These are phyloP conservation scores for Quiscalus mexicanus DNA, from an alignment of 2,113 vertebrate species.

Conservation along the genomic window DNA sequence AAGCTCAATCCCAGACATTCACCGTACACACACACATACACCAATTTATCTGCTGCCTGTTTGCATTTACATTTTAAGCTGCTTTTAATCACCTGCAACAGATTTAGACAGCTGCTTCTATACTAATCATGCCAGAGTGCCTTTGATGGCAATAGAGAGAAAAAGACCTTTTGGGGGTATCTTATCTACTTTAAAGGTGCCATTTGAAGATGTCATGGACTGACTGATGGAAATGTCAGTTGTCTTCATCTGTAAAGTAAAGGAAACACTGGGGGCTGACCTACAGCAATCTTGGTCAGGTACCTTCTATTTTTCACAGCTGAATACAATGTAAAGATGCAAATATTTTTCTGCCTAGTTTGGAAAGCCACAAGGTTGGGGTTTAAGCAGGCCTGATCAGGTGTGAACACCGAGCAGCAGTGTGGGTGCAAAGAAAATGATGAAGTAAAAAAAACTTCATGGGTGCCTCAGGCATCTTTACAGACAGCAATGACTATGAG, in stretches of 20 bases:
- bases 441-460: background rate
- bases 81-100: background rate
- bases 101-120: background rate
- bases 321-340: background rate
- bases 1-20: background rate
- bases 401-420: background rate
- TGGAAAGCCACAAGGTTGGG: background rate
- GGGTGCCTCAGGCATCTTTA: background rate
- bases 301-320: background rate
- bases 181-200: background rate
- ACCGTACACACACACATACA: fast-evolving
- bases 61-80: background rate
- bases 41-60: background rate
- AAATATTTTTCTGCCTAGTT: background rate
- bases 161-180: background rate
- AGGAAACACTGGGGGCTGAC: background rate
- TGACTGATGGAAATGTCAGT: background rate
- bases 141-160: background rate
- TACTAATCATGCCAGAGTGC: background rate
- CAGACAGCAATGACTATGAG: background rate
- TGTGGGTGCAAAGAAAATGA: background rate
- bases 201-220: background rate
- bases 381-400: background rate
- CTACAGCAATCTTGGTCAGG: background rate
- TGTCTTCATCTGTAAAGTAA: background rate